phyloP scores from a whole-genome alignment of 2,113 vertebrate species.

The Oreamnos americanus region DNA sequence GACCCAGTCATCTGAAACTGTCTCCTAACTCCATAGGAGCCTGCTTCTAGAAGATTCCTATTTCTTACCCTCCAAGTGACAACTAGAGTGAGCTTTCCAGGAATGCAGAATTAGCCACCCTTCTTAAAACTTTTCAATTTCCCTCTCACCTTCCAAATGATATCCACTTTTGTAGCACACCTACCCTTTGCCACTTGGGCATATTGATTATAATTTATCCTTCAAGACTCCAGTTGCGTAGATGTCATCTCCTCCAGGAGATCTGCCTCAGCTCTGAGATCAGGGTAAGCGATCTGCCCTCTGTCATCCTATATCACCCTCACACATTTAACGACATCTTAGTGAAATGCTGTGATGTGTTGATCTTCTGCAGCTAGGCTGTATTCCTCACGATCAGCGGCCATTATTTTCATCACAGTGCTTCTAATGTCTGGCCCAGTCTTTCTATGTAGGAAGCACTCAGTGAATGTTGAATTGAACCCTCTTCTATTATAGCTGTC shows the following conservation, averaged over 20 bases:
- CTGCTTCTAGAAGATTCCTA: not conserved
- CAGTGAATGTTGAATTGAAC: not conserved
- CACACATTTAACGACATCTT: not conserved
- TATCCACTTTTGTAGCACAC: not conserved
- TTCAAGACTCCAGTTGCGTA: not conserved
- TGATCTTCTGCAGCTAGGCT: not conserved
- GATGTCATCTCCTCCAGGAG: not conserved
- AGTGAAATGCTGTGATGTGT: not conserved
- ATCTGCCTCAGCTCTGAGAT: not conserved
- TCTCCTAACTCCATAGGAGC: not conserved
- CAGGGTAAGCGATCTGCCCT: not conserved
- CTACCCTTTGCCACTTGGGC: not conserved
- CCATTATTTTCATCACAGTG: not conserved
- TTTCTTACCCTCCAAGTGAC: not conserved
- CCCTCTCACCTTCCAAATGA: not conserved
- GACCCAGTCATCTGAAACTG: not conserved
- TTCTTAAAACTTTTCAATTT: not conserved
- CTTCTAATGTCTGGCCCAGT: not conserved
- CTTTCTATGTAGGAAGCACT: not conserved
- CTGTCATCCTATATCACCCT: not conserved
- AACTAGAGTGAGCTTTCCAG: not conserved
- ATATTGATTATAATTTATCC: not conserved
- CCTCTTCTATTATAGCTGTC: not conserved
- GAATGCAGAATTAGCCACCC: not conserved
- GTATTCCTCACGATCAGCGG: not conserved